Evolutionary conservation across 2,113 vertebrate genomes (phyloP).

Genomic region (Menura novaehollandiae): DNA sequence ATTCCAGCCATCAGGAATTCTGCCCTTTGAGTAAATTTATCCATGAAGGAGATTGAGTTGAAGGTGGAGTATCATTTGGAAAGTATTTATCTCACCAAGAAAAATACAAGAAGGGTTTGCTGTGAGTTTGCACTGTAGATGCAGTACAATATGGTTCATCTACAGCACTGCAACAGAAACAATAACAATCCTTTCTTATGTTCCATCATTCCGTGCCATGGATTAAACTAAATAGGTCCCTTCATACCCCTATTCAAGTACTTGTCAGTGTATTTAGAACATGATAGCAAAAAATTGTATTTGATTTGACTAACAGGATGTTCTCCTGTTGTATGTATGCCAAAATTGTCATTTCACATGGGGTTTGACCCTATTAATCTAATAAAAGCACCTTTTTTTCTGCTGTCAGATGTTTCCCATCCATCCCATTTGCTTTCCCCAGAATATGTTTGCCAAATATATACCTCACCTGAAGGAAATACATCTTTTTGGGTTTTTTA

Average conservation of each 20-base stretch:
- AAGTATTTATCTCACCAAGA: neutral
- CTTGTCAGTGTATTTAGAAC: neutral
- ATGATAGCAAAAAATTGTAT: neutral
- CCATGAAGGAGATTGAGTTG: neutral
- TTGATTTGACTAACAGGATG: neutral
- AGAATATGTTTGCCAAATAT: neutral
- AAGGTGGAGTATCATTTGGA: neutral
- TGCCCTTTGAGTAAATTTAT: slow-evolving; percentile 28
- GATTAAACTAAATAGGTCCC: neutral
- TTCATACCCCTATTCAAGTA: neutral
- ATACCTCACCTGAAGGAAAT: neutral
- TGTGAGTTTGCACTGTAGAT: neutral
- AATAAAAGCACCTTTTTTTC: neutral
- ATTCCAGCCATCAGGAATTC: slow-evolving; percentile 46
- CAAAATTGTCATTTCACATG: neutral
- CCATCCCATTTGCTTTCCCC: neutral
- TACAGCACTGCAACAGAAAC: neutral
- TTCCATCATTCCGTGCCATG: neutral
- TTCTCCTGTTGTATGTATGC: neutral
- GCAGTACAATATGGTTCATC: neutral
- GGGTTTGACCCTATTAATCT: neutral
- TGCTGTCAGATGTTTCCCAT: neutral
- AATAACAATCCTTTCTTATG: neutral
- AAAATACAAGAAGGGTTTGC: neutral
- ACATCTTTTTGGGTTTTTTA: neutral